A percentile compares a stretch with the other conserved stretches of the same genome.
phyloP scores from a whole-genome alignment of 1,140 invertebrate species.

The Mizuhopecten yessoensis region DNA sequence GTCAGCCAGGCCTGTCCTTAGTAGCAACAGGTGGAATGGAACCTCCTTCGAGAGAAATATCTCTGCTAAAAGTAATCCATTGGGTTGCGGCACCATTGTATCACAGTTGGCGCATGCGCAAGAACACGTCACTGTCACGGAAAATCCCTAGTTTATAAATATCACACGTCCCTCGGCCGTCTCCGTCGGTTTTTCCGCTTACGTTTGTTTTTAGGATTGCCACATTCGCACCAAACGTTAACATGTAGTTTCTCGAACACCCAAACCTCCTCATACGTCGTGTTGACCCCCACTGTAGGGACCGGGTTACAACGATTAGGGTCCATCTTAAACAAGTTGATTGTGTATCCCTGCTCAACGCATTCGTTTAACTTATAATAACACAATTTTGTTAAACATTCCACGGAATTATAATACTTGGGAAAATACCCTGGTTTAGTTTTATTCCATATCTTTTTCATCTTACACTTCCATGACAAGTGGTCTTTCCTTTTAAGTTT shows the following conservation, averaged over 20 bases:
- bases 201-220: conserved; percentile 44
- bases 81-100: conserved; percentile 12
- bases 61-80: not conserved
- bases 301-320: conserved; percentile 75
- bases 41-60: not conserved
- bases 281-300: conserved; percentile 66
- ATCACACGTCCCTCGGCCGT: conserved; percentile 19
- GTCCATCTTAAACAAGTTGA: conserved; percentile 72
- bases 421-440: conserved; percentile 72
- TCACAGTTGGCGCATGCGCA: conserved; percentile 36
- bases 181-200: conserved; percentile 46
- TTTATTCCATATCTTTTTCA: conserved; percentile 60
- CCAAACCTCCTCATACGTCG: conserved; percentile 76
- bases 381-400: conserved; percentile 72
- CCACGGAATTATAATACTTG: conserved; percentile 65
- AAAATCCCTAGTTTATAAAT: not conserved
- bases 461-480: conserved; percentile 74
- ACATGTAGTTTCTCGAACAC: conserved; percentile 65
- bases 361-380: conserved; percentile 75
- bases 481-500: conserved; percentile 55
- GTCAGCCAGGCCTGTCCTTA: not conserved
- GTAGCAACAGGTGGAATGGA: not conserved
- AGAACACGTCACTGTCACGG: not conserved
- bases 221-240: conserved; percentile 75
- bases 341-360: conserved; percentile 70